Evolutionary conservation across 2,888 invertebrate species (phyloP), one percentile per base, ranked within the genome.

Genomic region (Pachliopta kotzebuea): DNA sequence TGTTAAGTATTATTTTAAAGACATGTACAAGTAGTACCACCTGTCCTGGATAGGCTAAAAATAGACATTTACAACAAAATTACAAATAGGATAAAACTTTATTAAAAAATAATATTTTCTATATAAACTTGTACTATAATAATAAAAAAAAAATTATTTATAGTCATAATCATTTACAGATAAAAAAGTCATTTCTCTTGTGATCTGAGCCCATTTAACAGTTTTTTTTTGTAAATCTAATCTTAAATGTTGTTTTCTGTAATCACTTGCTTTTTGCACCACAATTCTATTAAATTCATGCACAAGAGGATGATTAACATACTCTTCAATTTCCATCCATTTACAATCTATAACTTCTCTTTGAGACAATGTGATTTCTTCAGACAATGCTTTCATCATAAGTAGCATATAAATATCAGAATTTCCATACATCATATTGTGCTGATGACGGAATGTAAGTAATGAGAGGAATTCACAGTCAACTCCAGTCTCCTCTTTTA

Each of bases 401-500:
- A 96, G 94, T 3, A 98, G 94, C 63, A 96, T 92, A 84, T 98
- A 98, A 63, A 98, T 93, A 81, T 98, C 98, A 0, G 97, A 97
- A 83, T 97, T 97, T 0, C 93, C 95, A 83, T 96, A 97, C 79
- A 94, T 94, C 63, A 94, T 94, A 42, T 93, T 89, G 79, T 97
- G 97, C 23, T 94, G 93, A 77, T 98, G 98, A 68, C 98, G 93
- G 57, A 97, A 92, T 56, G 95, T 93, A 1, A 98, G 84, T 67
- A 98, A 86, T 21, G 95, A 95, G 65, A 94, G 92, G 83, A 97
- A 98, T 74, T 94, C 92, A 0, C 96, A 92, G 70, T 93, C 86
- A 62, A 98, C 93, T 58, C 96, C 96, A 0, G 98, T 98, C 90
- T 98, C 98, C 90, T 98, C 98, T 62, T 93, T 89, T 0, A 98